These are phyloP conservation scores for Hipposideros armiger DNA, from an alignment of 2,113 vertebrate genomes.

Conservation along the genomic window DNA sequence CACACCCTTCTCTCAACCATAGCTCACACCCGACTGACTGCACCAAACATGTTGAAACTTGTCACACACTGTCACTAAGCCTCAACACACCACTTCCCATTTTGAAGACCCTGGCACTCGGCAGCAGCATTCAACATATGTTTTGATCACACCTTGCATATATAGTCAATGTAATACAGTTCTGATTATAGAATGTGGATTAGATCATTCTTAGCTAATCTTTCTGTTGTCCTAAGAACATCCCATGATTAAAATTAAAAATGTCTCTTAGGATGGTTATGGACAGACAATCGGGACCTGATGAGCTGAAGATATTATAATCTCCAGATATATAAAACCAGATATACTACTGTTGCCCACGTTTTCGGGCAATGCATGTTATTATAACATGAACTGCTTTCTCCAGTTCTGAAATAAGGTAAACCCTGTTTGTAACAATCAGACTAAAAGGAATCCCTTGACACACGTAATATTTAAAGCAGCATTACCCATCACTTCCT, in stretches of 20 bases:
- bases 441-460: constrained; percentile 28
- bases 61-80: no score
- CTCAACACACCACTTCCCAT: no score
- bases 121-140: no score
- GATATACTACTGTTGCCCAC: not conserved
- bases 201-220: not conserved
- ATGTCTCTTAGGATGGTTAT: not conserved
- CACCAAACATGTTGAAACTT: no score
- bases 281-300: not conserved
- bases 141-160: no score
- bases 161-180: not conserved
- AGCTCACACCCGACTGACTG: no score
- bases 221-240: not conserved
- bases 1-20: no score
- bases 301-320: not conserved
- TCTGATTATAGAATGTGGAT: not conserved
- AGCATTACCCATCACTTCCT: constrained; percentile 24
- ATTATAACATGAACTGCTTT: not conserved
- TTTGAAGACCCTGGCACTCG: no score
- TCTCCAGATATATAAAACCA: not conserved
- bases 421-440: not conserved
- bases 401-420: not conserved
- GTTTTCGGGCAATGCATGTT: not conserved
- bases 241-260: not conserved
- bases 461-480: constrained; percentile 15